Conservation (phyloP, 2,797 vertebrate genomes). For the Dermochelys coriacea region DNA sequence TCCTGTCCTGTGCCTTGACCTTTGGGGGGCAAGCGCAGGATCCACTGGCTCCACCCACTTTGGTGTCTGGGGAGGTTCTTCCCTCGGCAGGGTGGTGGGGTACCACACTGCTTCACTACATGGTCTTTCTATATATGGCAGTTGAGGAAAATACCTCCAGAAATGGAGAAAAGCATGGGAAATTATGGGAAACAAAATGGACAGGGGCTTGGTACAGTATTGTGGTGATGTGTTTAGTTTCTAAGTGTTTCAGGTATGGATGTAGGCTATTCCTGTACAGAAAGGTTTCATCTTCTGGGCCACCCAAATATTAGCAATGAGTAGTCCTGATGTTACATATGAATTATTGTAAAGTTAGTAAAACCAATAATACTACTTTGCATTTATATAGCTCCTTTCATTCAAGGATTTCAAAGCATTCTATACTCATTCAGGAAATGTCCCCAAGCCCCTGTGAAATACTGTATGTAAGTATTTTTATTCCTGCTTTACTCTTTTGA, state of each 20-base stretch:
- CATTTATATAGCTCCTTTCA: background rate
- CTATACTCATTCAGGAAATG: background rate
- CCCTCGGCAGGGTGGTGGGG: too few relatives aligned
- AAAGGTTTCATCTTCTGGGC: background rate
- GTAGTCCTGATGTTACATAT: background rate
- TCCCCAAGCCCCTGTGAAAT: background rate
- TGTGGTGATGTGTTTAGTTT: background rate
- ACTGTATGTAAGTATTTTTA: background rate
- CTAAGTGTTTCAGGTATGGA: background rate
- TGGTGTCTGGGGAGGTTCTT: too few relatives aligned
- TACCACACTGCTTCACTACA: too few relatives aligned
- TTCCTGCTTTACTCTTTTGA: background rate
- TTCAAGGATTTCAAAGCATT: background rate
- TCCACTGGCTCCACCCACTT: too few relatives aligned
- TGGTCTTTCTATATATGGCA: background rate
- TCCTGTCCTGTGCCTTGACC: too few relatives aligned
- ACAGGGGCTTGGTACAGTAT: background rate
- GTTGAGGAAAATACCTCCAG: background rate
- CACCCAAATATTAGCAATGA: background rate
- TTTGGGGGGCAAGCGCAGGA: too few relatives aligned
- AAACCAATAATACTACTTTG: background rate
- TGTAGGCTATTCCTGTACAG: background rate
- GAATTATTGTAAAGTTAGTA: background rate
- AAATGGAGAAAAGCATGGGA: background rate
- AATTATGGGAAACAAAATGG: background rate